Evolutionary conservation across 2,888 invertebrate genomes (phyloP).

Genomic region (Netelia inedita): DNA sequence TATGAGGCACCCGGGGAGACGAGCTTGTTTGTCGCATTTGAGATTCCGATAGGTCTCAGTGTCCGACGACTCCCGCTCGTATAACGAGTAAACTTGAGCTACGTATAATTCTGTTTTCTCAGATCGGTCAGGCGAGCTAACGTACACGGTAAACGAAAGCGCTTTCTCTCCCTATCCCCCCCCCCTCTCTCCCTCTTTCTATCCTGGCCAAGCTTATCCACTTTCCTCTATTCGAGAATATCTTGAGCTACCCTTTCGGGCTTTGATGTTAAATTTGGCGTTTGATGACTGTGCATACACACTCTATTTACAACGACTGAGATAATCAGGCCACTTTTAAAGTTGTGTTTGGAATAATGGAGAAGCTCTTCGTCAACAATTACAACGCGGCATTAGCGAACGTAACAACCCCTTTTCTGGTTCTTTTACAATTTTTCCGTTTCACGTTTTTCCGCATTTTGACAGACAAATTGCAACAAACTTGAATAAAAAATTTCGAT

Average conservation of each 20-base stretch:
- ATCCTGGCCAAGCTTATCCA: constrained; percentile 6
- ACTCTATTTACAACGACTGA: not conserved
- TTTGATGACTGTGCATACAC: constrained; percentile 22
- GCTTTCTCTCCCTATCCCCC: constrained; percentile 3
- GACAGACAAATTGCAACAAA: too few relatives aligned
- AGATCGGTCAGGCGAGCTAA: constrained; percentile 54
- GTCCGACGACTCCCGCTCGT: constrained; percentile 30
- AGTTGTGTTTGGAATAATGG: not conserved
- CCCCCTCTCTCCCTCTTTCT: constrained; percentile 4
- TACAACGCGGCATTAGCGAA: not conserved
- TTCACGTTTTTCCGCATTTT: too few relatives aligned
- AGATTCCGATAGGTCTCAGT: constrained; percentile 45
- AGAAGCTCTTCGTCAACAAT: not conserved
- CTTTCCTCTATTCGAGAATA: constrained; percentile 28
- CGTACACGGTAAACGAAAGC: constrained; percentile 37
- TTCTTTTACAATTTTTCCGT: too few relatives aligned
- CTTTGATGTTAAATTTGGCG: constrained; percentile 36
- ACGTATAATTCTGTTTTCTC: constrained; percentile 59
- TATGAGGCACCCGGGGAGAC: not conserved
- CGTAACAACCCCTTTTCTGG: too few relatives aligned
- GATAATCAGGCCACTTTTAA: constrained; percentile 17
- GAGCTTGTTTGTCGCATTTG: constrained; percentile 57
- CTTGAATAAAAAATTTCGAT: too few relatives aligned
- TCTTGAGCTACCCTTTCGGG: constrained; percentile 11
- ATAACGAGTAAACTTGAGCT: constrained; percentile 43